Conservation (phyloP, 2,797 vertebrate genomes). For the Loriculus beryllinus region DNA sequence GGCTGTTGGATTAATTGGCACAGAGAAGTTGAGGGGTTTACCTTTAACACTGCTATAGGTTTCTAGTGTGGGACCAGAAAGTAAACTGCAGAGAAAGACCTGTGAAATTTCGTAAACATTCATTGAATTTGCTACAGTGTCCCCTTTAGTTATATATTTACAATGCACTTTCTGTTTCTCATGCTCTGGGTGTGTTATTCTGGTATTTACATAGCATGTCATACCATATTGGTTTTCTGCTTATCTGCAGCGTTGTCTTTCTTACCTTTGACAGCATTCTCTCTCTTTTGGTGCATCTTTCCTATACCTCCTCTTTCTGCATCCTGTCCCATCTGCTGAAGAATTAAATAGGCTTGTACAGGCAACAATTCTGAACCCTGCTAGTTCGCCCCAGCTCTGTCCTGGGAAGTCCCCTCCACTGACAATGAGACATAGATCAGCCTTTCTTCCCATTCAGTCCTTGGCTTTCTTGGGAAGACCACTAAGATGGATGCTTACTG, state of each 20-base stretch:
- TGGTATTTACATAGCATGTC: accelerated
- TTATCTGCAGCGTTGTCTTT: not conserved
- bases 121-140: not conserved
- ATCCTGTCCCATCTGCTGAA: not conserved
- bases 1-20: not conserved
- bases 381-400: not conserved
- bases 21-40: not conserved
- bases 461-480: not conserved
- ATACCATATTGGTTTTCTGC: not conserved
- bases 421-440: not conserved
- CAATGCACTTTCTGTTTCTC: not conserved
- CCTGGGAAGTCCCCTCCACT: not conserved
- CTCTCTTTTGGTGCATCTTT: not conserved
- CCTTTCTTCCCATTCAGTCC: not conserved
- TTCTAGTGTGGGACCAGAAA: not conserved
- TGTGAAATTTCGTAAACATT: not conserved
- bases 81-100: not conserved
- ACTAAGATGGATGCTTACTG: not conserved
- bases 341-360: not conserved
- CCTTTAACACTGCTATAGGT: not conserved
- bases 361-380: not conserved
- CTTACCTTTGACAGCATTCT: not conserved
- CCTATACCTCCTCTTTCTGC: not conserved
- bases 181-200: not conserved
- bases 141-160: accelerated